A percentile compares a stretch with the other conserved stretches of the same genome.
Conservation (phyloP, 2,113 vertebrate genomes). For the Polypterus senegalus region DNA sequence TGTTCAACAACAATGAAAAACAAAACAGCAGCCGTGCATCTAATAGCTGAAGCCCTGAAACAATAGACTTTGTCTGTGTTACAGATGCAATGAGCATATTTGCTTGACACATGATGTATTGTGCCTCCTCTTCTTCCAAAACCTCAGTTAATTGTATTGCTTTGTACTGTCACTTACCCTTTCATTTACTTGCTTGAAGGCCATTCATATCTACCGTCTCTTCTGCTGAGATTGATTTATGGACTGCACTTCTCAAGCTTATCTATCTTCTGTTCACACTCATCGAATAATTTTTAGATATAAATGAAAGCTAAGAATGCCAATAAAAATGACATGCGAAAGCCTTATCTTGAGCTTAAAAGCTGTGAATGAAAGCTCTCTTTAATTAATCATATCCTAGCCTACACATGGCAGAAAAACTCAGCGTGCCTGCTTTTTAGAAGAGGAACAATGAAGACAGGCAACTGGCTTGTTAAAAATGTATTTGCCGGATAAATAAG, state of each 20-base stretch:
- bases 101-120: conserved; percentile 29
- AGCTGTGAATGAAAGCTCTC: conserved; percentile 10
- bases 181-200: conserved; percentile 24
- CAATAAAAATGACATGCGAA: conserved; percentile 12
- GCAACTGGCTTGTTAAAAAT: not conserved
- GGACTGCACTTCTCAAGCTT: conserved; percentile 29
- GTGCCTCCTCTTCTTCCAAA: conserved; percentile 21
- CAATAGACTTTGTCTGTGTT: conserved; percentile 1
- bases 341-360: conserved; percentile 5
- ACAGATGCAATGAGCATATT: not conserved
- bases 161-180: conserved; percentile 40
- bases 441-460: not conserved
- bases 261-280: conserved; percentile 17
- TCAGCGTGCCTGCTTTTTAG: not conserved
- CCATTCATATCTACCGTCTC: conserved; percentile 22
- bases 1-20: not conserved
- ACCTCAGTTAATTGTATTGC: conserved; percentile 37
- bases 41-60: not conserved
- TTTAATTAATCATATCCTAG: conserved; percentile 22
- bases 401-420: not conserved
- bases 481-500: not conserved
- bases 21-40: not conserved
- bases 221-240: conserved; percentile 39
- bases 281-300: conserved; percentile 21
- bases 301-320: conserved; percentile 24